Conservation (phyloP, 2,888 invertebrate species). For the Ophion ventricosus region DNA sequence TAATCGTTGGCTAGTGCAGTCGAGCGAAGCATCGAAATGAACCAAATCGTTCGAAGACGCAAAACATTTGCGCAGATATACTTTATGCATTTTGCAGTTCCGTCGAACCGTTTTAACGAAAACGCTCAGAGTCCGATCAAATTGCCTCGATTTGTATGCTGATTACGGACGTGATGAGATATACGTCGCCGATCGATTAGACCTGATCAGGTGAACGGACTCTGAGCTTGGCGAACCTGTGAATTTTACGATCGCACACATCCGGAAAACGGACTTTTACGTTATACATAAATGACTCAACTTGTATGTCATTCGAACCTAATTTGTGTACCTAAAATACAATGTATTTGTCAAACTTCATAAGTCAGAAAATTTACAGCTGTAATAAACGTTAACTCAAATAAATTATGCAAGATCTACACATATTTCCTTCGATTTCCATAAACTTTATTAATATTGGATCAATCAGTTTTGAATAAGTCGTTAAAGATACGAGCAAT, state of each 20-base stretch:
- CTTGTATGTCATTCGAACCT: background rate
- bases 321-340: conserved; percentile 16
- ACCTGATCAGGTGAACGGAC: conserved; percentile 21
- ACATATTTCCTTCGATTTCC: background rate
- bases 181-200: conserved; percentile 21
- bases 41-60: conserved; percentile 48
- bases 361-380: conserved; percentile 8
- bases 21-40: conserved; percentile 65
- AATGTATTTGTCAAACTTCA: conserved; percentile 22
- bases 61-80: conserved; percentile 7
- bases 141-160: conserved; percentile 27
- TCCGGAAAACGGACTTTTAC: conserved; percentile 12
- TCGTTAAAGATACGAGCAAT: background rate
- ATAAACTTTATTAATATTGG: conserved; percentile 20
- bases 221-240: conserved; percentile 9
- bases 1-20: conserved; percentile 57
- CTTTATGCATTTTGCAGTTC: conserved; percentile 23
- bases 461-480: background rate
- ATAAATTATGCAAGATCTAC: conserved; percentile 3
- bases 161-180: conserved; percentile 28
- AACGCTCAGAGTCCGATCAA: conserved; percentile 17
- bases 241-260: conserved; percentile 20
- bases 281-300: conserved; percentile 15
- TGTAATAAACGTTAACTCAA: background rate
- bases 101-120: conserved; percentile 19